These are phyloP conservation scores for Orius laevigatus DNA, from an alignment of 1,140 invertebrate genomes.

Conservation along the genomic window DNA sequence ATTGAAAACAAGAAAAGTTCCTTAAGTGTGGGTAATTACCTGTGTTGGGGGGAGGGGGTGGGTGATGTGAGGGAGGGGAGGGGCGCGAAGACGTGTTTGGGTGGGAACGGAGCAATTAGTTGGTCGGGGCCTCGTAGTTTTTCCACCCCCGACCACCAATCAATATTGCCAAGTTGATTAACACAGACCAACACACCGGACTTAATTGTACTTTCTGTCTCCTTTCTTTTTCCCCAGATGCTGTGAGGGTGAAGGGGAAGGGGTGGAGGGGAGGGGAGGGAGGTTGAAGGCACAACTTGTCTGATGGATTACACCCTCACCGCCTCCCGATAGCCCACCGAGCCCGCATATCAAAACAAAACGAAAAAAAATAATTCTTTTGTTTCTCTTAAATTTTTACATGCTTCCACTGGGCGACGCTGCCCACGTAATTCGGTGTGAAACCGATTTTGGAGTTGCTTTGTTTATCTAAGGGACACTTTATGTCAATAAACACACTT, in stretches of 20 bases:
- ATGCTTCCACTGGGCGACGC: no score
- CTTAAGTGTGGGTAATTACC: conserved; percentile 10
- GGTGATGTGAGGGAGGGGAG: no score
- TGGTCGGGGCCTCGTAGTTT: background rate
- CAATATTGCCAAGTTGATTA: conserved; percentile 13
- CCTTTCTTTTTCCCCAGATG: conserved; percentile 3
- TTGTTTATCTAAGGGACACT: no score
- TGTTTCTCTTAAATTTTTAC: no score
- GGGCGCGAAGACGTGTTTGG: conserved; percentile 6
- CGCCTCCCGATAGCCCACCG: background rate
- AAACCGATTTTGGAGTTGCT: no score
- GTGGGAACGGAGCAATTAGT: conserved; percentile 9
- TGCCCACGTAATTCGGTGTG: no score
- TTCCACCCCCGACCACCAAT: conserved; percentile 6
- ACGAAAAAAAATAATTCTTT: no score
- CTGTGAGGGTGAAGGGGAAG: no score
- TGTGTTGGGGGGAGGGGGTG: conserved; percentile 4
- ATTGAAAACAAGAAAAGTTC: conserved; percentile 2
- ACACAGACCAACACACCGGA: conserved; percentile 11
- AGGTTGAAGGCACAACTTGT: no score
- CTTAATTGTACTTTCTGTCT: conserved; percentile 11
- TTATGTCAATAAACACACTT: no score
- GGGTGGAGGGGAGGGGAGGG: no score
- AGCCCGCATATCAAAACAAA: no score
- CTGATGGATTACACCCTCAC: conserved; percentile 5